phyloP scores from a whole-genome alignment of 2,113 vertebrate genomes.

The Oncorhynchus nerka region DNA sequence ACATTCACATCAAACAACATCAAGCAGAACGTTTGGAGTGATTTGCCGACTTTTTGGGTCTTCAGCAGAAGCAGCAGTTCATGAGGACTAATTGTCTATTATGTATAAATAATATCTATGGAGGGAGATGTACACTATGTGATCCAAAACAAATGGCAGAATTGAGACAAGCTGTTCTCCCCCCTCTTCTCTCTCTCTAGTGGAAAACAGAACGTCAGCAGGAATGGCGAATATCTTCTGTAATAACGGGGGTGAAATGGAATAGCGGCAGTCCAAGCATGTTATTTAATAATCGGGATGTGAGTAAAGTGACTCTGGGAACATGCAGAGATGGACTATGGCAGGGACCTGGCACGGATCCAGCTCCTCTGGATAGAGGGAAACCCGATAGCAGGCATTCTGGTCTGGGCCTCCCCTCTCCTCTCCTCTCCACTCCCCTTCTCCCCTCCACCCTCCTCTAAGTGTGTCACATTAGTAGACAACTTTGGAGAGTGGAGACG shows the following conservation, averaged over 20 bases:
- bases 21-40: not conserved
- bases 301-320: constrained; percentile 33
- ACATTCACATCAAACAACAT: constrained; percentile 45
- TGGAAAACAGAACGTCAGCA: constrained; percentile 64
- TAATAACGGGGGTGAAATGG: constrained; percentile 38
- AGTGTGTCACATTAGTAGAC: too few relatives aligned
- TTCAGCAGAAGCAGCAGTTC: constrained; percentile 41
- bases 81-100: constrained; percentile 48
- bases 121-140: constrained; percentile 17
- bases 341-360: not conserved
- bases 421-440: too few relatives aligned
- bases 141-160: constrained; percentile 40
- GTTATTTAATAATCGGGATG: constrained; percentile 50
- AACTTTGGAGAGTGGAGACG: too few relatives aligned
- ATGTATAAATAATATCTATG: constrained; percentile 43
- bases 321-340: not conserved
- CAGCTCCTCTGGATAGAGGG: constrained; percentile 28
- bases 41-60: constrained; percentile 36
- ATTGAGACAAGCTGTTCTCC: constrained; percentile 16
- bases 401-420: not conserved
- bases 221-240: constrained; percentile 37
- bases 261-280: constrained; percentile 38
- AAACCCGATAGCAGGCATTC: constrained; percentile 52
- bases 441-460: too few relatives aligned
- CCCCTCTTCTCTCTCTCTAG: constrained; percentile 20